phyloP scores from a whole-genome alignment of 2,888 invertebrate genomes.

The Malthinus seriepunctatus region DNA sequence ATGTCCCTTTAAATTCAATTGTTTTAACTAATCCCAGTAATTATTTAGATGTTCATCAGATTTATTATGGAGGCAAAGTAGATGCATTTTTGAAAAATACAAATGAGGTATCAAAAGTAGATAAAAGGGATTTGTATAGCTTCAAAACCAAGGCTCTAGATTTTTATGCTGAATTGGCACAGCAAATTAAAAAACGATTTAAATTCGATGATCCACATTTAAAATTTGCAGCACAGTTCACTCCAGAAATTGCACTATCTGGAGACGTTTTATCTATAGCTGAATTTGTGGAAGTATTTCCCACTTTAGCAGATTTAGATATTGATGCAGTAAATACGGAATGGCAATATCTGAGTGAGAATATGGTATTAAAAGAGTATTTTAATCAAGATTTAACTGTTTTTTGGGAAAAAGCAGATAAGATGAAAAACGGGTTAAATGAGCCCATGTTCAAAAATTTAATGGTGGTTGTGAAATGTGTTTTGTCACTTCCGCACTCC shows the following conservation, averaged over 20 bases:
- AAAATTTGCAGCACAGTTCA: not conserved
- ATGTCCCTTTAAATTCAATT: not conserved
- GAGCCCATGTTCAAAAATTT: slow-evolving; percentile 5
- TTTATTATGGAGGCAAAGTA: not conserved
- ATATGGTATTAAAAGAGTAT: not conserved
- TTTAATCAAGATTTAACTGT: not conserved
- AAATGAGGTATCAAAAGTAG: too few species aligned
- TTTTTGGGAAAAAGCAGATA: slow-evolving; percentile 6
- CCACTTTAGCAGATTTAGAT: not conserved
- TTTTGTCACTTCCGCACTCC: slow-evolving; percentile 8
- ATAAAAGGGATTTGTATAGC: not conserved
- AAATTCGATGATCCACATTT: not conserved
- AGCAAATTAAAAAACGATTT: not conserved
- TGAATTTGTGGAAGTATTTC: not conserved
- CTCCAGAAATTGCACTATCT: not conserved
- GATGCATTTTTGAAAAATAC: not conserved
- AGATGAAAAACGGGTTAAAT: slow-evolving; percentile 2
- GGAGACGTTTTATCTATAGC: not conserved
- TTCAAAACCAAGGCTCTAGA: not conserved
- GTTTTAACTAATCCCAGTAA: not conserved
- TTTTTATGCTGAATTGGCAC: not conserved
- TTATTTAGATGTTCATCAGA: not conserved
- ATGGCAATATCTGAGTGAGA: slow-evolving; percentile 2
- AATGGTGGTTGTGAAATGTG: not conserved
- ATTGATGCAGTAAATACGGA: slow-evolving; percentile 12